These are phyloP conservation scores for Drosophila yakuba DNA, from an alignment of 1,140 invertebrate species.

Conservation along the genomic window DNA sequence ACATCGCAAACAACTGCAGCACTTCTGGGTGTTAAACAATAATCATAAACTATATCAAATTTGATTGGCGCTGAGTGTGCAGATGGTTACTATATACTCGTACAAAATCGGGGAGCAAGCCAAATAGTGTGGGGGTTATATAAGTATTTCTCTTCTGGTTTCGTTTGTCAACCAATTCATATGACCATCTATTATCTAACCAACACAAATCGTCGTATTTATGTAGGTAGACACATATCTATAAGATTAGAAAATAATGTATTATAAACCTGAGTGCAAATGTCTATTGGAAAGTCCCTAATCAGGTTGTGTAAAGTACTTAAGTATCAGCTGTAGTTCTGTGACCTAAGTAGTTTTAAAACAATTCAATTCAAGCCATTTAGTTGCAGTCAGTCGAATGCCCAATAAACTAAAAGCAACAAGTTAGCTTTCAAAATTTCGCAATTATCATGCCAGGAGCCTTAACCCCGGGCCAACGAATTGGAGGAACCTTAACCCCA, in stretches of 20 bases:
- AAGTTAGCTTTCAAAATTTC: slow-evolving; percentile 4
- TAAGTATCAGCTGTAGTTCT: no score
- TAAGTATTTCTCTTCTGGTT: neutral
- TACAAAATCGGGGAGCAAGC: neutral
- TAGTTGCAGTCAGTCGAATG: neutral
- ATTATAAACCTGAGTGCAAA: neutral
- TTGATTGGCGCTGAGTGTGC: slow-evolving; percentile 77
- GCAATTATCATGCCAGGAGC: slow-evolving; percentile 27
- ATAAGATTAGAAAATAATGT: neutral
- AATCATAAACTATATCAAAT: slow-evolving; percentile 74
- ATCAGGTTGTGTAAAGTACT: no score
- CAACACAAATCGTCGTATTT: no score
- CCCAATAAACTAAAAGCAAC: neutral
- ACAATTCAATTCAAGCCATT: no score
- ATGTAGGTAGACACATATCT: neutral
- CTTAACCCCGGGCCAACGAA: slow-evolving; percentile 10
- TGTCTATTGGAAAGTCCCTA: no score
- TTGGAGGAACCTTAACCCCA: slow-evolving; percentile 23
- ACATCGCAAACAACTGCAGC: slow-evolving; percentile 44
- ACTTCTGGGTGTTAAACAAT: slow-evolving; percentile 57
- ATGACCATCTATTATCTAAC: no score
- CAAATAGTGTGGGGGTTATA: neutral
- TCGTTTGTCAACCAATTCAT: neutral
- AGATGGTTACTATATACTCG: slow-evolving; percentile 18
- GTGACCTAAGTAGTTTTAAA: no score